phyloP scores from a whole-genome alignment of 2,888 invertebrate genomes.

The Andrena trimmerana region DNA sequence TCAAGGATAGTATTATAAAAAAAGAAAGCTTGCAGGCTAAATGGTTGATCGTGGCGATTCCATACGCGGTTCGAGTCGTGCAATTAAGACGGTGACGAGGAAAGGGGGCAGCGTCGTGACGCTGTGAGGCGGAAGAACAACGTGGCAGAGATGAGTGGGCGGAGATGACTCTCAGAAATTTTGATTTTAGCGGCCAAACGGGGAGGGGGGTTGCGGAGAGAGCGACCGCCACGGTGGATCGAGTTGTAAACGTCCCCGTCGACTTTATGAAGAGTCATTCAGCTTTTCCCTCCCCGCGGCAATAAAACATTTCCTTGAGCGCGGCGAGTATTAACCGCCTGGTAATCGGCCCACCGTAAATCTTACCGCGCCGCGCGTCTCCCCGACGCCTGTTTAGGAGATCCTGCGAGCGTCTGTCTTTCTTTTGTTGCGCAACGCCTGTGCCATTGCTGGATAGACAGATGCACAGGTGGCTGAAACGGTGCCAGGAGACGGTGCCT shows the following conservation, averaged over 20 bases:
- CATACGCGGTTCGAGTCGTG: constrained; percentile 13
- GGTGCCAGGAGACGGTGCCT: background rate
- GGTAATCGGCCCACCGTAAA: constrained; percentile 41
- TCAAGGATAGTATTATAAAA: no score
- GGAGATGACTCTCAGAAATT: constrained; percentile 57
- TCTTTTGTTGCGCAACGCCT: constrained; percentile 10
- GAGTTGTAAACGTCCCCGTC: constrained; percentile 55
- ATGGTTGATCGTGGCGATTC: constrained; percentile 28
- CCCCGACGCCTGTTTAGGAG: constrained; percentile 33
- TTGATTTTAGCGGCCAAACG: constrained; percentile 50
- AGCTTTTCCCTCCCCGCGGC: constrained; percentile 43
- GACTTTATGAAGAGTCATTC: constrained; percentile 61
- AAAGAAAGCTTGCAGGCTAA: background rate
- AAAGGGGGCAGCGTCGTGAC: constrained; percentile 1
- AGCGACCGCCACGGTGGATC: constrained; percentile 36
- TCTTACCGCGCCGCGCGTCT: constrained; percentile 33
- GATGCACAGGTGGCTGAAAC: constrained; percentile 35
- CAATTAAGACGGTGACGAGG: constrained; percentile 49
- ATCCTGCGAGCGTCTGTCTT: constrained; percentile 2
- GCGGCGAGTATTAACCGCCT: constrained; percentile 33
- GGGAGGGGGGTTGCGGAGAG: background rate
- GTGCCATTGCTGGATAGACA: background rate
- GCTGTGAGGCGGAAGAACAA: constrained; percentile 25
- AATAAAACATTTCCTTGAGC: constrained; percentile 52
- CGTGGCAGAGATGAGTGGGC: constrained; percentile 23